Base-by-base conservation (phyloP, 2,113 vertebrate species). In the Montifringilla adamsi region DNA sequence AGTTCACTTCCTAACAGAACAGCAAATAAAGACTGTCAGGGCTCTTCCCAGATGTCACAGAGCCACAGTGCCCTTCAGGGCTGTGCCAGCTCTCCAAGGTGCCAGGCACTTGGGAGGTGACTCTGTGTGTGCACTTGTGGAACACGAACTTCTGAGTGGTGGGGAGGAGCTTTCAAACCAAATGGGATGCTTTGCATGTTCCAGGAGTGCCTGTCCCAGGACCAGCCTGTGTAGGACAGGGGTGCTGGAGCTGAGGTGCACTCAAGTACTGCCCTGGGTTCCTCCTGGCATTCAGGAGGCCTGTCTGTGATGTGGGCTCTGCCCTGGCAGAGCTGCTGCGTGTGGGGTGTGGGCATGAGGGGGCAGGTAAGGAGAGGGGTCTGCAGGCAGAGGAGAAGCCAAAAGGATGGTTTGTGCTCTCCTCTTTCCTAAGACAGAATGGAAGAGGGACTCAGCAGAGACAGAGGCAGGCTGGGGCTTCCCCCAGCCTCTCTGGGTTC, bases 201-300 rank as follows among this genome's bases (percentile, higher is more conserved):
- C 11, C 70, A n/a, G 58, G 23, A 43, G 9, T 14, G 68, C 44
- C 7, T 0, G 0, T 56, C 33, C 62, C 72, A 33, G 58, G 53
- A 35, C 9, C 7, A 24, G 31, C 31, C 5, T 4, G 23, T 23
- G 26, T 3, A 31, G 49, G 37, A 37, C 67, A 88, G 43, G 43
- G 37, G 19, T 63, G 59, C 76, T 64, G 23, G 59, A 73, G 47
- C 69, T 84, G 27, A 6, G 22, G 33, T 9, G 3, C 35, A 2
- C 11, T 0, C 0, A 7, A 58, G 47, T 5, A 12, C 62, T 63
- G 59, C 44, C 53, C 9, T 0, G 11, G 9, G 53, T 1, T 37
- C 8, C 7, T 13, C 15, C 47, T 53, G 28, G 47, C 22, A 7
- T 16, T 43, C 9, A 19, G 44, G 59, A 37, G 47, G 23, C 8